Percentiles rank a stretch among this genome's conserved stretches.
These are phyloP conservation scores for Drosophila pruinosa DNA, from an alignment of 1,140 invertebrate genomes.

Conservation along the genomic window DNA sequence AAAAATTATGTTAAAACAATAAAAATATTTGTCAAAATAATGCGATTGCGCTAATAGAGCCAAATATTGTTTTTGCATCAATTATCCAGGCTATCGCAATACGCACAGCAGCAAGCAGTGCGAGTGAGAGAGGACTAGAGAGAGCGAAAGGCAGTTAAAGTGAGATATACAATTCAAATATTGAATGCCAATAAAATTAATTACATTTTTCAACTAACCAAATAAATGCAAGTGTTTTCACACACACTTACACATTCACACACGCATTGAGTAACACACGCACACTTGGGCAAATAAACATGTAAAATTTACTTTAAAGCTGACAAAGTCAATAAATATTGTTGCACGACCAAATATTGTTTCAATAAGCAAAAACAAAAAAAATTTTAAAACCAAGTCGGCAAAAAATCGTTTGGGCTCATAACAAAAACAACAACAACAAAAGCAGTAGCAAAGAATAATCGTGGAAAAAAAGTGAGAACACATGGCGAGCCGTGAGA, in stretches of 20 bases:
- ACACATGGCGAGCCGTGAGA: constrained; percentile 14
- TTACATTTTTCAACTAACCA: constrained; percentile 65
- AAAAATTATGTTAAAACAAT: constrained; percentile 81
- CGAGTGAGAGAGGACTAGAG: not conserved
- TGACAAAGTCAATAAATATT: constrained; percentile 80
- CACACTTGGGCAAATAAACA: constrained; percentile 73
- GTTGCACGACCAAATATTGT: constrained; percentile 73
- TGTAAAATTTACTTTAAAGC: constrained; percentile 80
- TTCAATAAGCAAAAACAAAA: constrained; percentile 73
- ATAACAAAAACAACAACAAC: constrained; percentile 45
- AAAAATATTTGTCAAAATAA: constrained; percentile 82
- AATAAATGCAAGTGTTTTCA: constrained; percentile 48
- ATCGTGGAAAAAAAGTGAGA: constrained; percentile 30
- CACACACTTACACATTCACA: constrained; percentile 12
- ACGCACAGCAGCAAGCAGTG: constrained; percentile 2
- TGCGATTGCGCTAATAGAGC: constrained; percentile 80
- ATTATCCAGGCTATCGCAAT: constrained; percentile 60
- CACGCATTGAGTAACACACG: constrained; percentile 17
- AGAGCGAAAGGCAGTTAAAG: not conserved
- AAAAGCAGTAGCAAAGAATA: constrained; percentile 22
- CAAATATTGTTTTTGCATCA: constrained; percentile 81
- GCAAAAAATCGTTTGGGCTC: constrained; percentile 51
- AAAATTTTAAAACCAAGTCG: constrained; percentile 42
- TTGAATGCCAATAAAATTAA: constrained; percentile 58
- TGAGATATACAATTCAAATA: not conserved